Base-by-base conservation (phyloP, 1,140 invertebrate genomes). In the Drosophila kanapiae region DNA sequence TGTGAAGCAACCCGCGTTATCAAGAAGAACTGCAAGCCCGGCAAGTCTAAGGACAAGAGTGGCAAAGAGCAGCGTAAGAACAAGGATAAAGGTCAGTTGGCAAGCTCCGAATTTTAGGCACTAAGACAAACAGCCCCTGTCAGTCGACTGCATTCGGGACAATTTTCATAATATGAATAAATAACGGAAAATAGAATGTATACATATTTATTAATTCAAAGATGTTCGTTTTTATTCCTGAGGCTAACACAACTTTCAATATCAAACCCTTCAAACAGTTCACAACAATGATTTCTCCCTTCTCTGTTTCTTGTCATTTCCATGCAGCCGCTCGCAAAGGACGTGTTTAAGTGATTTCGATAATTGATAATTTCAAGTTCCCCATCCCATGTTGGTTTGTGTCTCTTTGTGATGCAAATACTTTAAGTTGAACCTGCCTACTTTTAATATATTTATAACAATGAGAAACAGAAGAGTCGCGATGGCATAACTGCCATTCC, bases 21-120 rank as follows among this genome's bases (percentile, higher is more conserved):
- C 54, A 95, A 95, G 71, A 96, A 96, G 93, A 96, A 95, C 88
- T 97, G 96, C 94, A 97, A 96, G 86, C 91, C 91, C 7, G 92
- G 92, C 62, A 93, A 93, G 63, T 92, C 92, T 78, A 93, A 93
- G 91, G 92, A 93, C 47, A 93, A 93, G 78, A 93, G 78, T 62
- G 87, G 85, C 77, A 93, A 92, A 75, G 91, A 93, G 27, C 91
- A 93, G 75, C 92, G 92, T 47, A 93, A 93, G 62, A 93, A 93
- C 68, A 92, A 92, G 71, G 91, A 93, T 60, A 93, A 93, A 91
- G 92, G 92, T 93, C 14, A 72, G 68, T 61, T 33, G 11, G 11
- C 29, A 27, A 43, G 57, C 13, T 64, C n/a, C 10, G 29, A 62
- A 16, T 62, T 64, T 10, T 31, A 60, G 18, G 31, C 33, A 10